phyloP scores from a whole-genome alignment of 2,113 vertebrate genomes.

The Saimiri boliviensis region DNA sequence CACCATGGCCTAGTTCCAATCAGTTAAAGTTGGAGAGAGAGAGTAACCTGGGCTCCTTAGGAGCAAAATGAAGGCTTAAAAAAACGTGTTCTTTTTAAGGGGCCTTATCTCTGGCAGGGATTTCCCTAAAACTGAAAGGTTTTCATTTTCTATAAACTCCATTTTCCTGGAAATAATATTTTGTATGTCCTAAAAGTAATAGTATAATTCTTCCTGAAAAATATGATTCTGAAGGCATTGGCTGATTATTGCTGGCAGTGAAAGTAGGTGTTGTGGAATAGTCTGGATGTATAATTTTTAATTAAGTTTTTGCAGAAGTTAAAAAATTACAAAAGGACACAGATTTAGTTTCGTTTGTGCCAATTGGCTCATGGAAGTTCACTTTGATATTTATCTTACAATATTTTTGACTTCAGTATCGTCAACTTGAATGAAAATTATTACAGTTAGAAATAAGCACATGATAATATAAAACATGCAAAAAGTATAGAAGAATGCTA shows the following conservation, averaged over 20 bases:
- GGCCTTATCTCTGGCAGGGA: neutral
- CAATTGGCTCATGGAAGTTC: neutral
- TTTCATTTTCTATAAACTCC: neutral
- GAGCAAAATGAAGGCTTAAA: neutral
- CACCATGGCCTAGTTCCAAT: neutral
- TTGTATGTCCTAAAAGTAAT: neutral
- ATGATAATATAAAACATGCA: neutral
- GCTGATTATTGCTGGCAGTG: neutral
- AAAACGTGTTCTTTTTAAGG: neutral
- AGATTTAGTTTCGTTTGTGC: neutral
- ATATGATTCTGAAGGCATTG: neutral
- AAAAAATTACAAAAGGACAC: neutral
- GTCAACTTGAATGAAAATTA: slow-evolving; percentile 1
- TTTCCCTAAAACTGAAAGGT: neutral
- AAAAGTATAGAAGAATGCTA: neutral
- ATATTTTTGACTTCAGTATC: neutral
- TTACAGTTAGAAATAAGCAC: neutral
- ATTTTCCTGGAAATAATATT: neutral
- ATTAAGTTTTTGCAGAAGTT: neutral
- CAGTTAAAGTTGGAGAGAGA: neutral
- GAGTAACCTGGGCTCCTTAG: neutral
- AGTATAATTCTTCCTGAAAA: neutral
- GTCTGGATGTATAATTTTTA: neutral
- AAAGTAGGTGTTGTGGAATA: neutral
- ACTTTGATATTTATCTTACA: neutral